Conservation (phyloP, 2,113 vertebrate species). For the Myocastor coypus region DNA sequence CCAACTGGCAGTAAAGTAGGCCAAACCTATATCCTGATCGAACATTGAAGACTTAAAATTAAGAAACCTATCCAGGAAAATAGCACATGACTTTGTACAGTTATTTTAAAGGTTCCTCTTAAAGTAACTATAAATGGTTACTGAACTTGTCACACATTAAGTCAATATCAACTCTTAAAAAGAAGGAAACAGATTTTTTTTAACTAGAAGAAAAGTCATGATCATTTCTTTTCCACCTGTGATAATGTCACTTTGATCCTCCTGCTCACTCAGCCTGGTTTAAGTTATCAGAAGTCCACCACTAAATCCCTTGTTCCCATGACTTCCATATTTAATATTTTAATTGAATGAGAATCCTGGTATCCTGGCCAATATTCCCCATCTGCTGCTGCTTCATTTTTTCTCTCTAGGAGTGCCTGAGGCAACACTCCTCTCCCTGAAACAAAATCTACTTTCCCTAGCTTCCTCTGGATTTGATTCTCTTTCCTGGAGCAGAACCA, state of each 20-base stretch:
- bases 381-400: constrained; percentile 58
- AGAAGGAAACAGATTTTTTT: background rate
- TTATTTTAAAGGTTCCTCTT: constrained; percentile 57
- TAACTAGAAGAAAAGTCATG: constrained; percentile 28
- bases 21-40: background rate
- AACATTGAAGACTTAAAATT: background rate
- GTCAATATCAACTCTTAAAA: constrained; percentile 46
- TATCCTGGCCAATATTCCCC: constrained; percentile 64
- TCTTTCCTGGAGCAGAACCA: constrained; percentile 61
- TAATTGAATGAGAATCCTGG: constrained; percentile 60
- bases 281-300: constrained; percentile 47
- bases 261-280: background rate
- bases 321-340: constrained; percentile 60
- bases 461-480: constrained; percentile 62
- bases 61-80: background rate
- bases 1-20: background rate
- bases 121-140: constrained; percentile 15
- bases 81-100: constrained; percentile 8
- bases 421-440: constrained; percentile 40
- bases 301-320: constrained; percentile 22
- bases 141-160: constrained; percentile 36
- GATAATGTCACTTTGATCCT: constrained; percentile 41
- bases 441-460: constrained; percentile 48
- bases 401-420: constrained; percentile 35
- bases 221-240: constrained; percentile 34